phyloP scores from a whole-genome alignment of 1,140 invertebrate species.

The Rhyacophila brunnea region DNA sequence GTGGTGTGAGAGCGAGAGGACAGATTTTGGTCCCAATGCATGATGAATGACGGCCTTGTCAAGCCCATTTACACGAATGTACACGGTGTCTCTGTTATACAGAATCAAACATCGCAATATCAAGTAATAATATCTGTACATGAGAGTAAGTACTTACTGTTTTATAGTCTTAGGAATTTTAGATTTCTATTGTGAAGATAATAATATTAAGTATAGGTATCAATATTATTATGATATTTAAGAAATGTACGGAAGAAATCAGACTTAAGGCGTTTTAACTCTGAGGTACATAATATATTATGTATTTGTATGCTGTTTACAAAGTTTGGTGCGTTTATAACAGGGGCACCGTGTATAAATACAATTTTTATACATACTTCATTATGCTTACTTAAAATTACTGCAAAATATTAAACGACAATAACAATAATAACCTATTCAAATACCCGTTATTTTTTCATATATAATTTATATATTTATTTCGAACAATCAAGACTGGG shows the following conservation, averaged over 20 bases:
- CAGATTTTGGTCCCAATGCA: constrained; percentile 34
- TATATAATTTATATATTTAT: constrained; percentile 13
- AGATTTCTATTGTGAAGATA: too few species aligned
- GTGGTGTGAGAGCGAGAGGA: constrained; percentile 20
- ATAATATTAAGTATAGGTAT: too few species aligned
- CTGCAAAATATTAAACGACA: constrained; percentile 28
- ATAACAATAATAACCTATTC: constrained; percentile 27
- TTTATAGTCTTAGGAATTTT: too few species aligned
- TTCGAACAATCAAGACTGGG: too few species aligned
- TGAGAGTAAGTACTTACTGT: too few species aligned
- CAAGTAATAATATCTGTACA: constrained; percentile 4
- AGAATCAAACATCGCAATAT: background rate
- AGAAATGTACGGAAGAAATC: too few species aligned
- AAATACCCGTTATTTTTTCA: constrained; percentile 26
- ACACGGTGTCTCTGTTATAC: too few species aligned
- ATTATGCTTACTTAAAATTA: constrained; percentile 31
- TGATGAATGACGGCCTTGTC: constrained; percentile 25
- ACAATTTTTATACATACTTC: constrained; percentile 6
- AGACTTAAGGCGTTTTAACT: too few species aligned
- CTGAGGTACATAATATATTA: too few species aligned
- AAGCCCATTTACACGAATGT: too few species aligned
- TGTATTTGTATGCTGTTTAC: too few species aligned
- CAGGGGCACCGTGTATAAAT: background rate
- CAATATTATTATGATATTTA: too few species aligned
- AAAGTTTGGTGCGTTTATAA: background rate